Percentiles rank a stretch among this genome's conserved stretches.
phyloP scores from a whole-genome alignment of 2,113 vertebrate genomes.

The Notarius lentiginosus region DNA sequence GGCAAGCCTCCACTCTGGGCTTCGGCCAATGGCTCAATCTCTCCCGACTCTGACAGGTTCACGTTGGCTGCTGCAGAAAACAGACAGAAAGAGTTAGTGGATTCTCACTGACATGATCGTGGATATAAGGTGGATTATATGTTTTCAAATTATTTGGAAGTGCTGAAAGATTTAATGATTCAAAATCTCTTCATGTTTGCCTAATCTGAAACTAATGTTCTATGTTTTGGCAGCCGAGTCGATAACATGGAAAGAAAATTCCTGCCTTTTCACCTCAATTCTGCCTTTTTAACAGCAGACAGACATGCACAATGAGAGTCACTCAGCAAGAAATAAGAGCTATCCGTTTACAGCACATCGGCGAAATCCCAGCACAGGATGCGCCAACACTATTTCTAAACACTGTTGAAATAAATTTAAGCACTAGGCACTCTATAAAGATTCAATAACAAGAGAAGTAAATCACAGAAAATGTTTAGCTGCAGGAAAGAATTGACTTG shows the following conservation, averaged over 20 bases:
- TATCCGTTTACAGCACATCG: background rate
- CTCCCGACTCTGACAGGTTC: slow-evolving; percentile 70
- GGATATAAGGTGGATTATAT: background rate
- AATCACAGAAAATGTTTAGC: background rate
- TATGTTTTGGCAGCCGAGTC: background rate
- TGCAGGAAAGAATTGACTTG: background rate
- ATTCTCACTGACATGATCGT: slow-evolving; percentile 22
- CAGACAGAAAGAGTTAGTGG: slow-evolving; percentile 36
- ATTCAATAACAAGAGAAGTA: slow-evolving; percentile 12
- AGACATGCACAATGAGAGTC: slow-evolving; percentile 15
- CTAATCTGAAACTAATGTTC: slow-evolving; percentile 23
- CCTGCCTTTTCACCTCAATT: background rate
- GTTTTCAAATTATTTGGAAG: slow-evolving; percentile 22
- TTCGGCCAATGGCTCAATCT: slow-evolving; percentile 73
- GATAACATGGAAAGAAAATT: background rate
- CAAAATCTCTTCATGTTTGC: slow-evolving; percentile 2
- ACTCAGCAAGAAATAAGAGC: slow-evolving; percentile 4
- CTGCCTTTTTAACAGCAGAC: background rate
- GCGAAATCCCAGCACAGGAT: background rate
- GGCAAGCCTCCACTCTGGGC: slow-evolving; percentile 75
- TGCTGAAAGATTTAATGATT: slow-evolving; percentile 19
- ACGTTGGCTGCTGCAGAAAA: slow-evolving; percentile 67
- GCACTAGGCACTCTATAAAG: background rate
- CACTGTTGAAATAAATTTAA: slow-evolving; percentile 16
- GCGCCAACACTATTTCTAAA: slow-evolving; percentile 1